phyloP scores from a whole-genome alignment of 2,113 vertebrate genomes.

The Rallus limicola region DNA sequence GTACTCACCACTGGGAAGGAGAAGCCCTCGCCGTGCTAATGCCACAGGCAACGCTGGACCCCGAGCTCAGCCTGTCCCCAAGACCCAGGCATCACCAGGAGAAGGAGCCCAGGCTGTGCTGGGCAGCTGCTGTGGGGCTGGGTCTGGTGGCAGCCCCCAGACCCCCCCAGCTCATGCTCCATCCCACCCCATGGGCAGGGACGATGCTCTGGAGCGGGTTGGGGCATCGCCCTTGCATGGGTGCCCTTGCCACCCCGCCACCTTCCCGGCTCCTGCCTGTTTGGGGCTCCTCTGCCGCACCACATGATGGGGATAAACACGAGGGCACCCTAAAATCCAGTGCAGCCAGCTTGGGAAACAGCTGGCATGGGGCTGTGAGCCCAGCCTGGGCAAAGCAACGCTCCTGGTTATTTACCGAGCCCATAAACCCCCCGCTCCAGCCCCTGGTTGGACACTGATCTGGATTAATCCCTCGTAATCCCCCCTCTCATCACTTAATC shows the following conservation, averaged over 20 bases:
- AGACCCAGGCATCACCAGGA: neutral
- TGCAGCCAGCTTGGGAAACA: neutral
- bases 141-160: accelerated
- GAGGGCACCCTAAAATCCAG: neutral
- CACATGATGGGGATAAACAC: neutral
- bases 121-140: neutral
- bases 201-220: accelerated
- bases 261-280: neutral
- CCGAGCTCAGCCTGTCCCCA: neutral
- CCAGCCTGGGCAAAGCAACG: neutral
- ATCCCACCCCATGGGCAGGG: neutral
- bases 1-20: neutral
- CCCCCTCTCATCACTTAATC: constrained; percentile 28
- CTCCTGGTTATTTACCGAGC: neutral
- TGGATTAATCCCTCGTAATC: constrained; percentile 35
- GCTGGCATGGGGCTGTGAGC: neutral
- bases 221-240: neutral
- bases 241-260: neutral
- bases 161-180: neutral
- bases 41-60: neutral
- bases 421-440: neutral
- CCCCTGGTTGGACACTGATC: constrained; percentile 16
- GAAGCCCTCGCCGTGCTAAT: neutral
- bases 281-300: neutral
- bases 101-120: neutral